Base-by-base conservation (phyloP, 1,140 invertebrate species). In the Rhynchophorus ferrugineus region DNA sequence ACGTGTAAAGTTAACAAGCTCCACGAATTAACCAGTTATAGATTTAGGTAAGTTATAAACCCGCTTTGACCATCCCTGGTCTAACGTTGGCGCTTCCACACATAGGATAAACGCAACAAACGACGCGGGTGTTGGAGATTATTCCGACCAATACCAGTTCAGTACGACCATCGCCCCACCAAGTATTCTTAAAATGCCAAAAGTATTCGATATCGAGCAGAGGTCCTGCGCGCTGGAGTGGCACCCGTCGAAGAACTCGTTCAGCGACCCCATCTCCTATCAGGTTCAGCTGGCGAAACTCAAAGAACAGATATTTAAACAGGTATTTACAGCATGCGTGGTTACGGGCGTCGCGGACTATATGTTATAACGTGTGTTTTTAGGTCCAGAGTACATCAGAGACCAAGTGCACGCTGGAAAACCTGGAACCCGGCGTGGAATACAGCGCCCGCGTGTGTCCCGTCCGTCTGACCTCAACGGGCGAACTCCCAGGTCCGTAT, bases 1-100 rank as follows among this genome's bases (percentile, higher is more conserved):
- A 80, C 78, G 48, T 87, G 80, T 69, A 90, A 89, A 71, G 82
- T 91, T 34, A 83, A 83, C 61, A 85, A 87, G 67, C 70, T 94
- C 51, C 78, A 82, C 54, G 89, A 93, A 69, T 75, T 81, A 50
- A 88, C 80, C 2, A 71, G 72, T 14, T 93, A 93, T 68, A 78
- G 76, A 61, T 92, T 93, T 71, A 76, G 53, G 53, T 55, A 42
- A 38, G 47, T 35, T 29, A 29, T 6, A 29, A 29, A 29, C 11
- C 5, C 24, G n/a, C n/a, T n/a, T n/a, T n/a, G n/a, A n/a, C n/a
- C n/a, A n/a, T n/a, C n/a, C n/a, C n/a, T n/a, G n/a, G 1, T 34
- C 16, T 20, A 11, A 21, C n/a, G 8, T 5, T 11, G 16, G 34
- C 3, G 11, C 34, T 13, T 11, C n/a, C 34, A 13, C 9, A 11